These are phyloP conservation scores for Stramonita haemastoma DNA, from an alignment of 2,888 invertebrate species.

Conservation along the genomic window DNA sequence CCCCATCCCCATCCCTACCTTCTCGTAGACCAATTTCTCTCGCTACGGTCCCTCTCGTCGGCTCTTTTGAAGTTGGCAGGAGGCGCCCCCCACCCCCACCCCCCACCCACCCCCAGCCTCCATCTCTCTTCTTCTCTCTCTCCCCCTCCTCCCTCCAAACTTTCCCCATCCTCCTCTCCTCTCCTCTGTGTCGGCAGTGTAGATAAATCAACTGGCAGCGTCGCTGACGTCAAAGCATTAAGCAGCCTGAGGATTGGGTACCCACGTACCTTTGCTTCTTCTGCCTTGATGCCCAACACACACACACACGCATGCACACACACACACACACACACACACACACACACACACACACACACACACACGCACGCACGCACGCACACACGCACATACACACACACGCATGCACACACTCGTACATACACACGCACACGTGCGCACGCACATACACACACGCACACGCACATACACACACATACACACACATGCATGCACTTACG, in stretches of 20 bases:
- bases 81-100: neutral
- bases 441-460: neutral
- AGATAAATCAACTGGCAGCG: slow-evolving; percentile 20
- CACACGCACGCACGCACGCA: neutral
- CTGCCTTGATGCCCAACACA: neutral
- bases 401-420: neutral
- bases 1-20: neutral
- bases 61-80: slow-evolving; percentile 28
- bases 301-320: neutral
- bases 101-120: neutral
- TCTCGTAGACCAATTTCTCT: slow-evolving; percentile 25
- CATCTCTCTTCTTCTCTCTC: neutral
- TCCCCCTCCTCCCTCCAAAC: neutral
- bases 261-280: too few species aligned
- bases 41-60: slow-evolving; percentile 34
- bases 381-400: neutral
- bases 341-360: neutral
- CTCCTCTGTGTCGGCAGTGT: slow-evolving; percentile 1
- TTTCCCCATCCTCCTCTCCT: neutral
- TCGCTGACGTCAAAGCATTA: slow-evolving; percentile 23
- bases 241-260: neutral
- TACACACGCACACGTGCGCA: neutral
- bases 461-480: neutral
- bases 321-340: neutral
- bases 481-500: neutral